phyloP scores from a whole-genome alignment of 2,113 vertebrate species.

The Eretmodus cyanostictus region DNA sequence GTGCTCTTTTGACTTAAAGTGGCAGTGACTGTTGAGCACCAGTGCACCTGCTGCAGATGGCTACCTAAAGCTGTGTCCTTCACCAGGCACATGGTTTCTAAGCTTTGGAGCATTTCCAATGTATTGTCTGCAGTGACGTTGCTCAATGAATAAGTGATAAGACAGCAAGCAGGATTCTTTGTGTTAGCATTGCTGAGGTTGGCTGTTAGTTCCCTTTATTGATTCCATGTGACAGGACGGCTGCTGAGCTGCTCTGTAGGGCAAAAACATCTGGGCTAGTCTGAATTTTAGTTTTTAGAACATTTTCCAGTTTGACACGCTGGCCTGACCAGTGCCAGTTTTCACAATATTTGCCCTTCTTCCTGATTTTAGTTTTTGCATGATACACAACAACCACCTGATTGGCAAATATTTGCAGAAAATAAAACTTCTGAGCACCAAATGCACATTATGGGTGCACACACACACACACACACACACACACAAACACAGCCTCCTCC shows the following conservation, averaged over 20 bases:
- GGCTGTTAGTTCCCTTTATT: neutral
- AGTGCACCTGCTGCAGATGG: neutral
- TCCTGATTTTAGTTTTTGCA: neutral
- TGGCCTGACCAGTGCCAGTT: neutral
- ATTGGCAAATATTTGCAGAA: neutral
- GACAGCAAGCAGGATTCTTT: neutral
- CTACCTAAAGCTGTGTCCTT: neutral
- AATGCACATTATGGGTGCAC: neutral
- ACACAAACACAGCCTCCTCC: neutral
- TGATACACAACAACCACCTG: neutral
- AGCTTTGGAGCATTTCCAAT: neutral
- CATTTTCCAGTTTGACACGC: neutral
- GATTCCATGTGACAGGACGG: neutral
- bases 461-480: neutral
- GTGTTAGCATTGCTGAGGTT: neutral
- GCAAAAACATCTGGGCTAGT: neutral
- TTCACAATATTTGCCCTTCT: neutral
- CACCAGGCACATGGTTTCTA: neutral
- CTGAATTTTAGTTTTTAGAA: neutral
- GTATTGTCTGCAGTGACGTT: neutral
- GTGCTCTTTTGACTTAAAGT: constrained; percentile 13
- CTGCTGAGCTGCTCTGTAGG: neutral
- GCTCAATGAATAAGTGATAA: constrained; percentile 12
- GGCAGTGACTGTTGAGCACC: neutral
- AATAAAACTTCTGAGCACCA: neutral